Evolutionary conservation across 2,888 invertebrate genomes (phyloP), one percentile per base, ranked within the genome.

Genomic region (Nineta flava): DNA sequence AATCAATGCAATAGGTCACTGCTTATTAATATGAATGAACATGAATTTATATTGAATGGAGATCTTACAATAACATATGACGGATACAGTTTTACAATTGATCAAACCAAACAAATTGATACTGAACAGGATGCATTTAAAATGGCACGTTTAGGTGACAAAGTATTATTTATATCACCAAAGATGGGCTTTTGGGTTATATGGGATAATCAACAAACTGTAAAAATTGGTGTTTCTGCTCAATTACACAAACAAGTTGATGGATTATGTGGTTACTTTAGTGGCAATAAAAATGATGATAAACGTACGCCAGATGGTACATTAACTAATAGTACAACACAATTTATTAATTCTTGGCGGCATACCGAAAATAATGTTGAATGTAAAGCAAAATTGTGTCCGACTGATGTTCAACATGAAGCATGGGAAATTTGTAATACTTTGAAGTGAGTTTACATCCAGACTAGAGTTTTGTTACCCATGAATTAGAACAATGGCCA

Each of bases 261-360:
- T 58, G 90, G 90, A 0, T 67, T 90, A 9, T 91, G 90, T 61
- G 90, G 90, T 2, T 79, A 75, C 51, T 86, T 77, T 62, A 84
- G 85, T 64, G 80, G 79, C 1, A 65, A 73, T 26, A 58, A 69
- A 0, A 58, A 61, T 42, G 85, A 87, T 63, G 90, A 90, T 61
- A 79, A 81, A 46, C 73, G 78, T 2, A 71, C 76, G 53, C 87
- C 87, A 0, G 75, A 78, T 61, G 87, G 87, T 0, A 61, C 59
- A 1, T 59, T 71, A 2, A 77, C 81, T 0, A 61, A 70, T 48
- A 79, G 75, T 44, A 79, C 80, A 0, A 73, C 73, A 19, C 79
- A 82, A 56, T 90, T 90, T 62, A 87, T 83, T 1, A 75, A 83
- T 53, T 78, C 81, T 54, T 91, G 90, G 90, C 75, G 75, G 50